These are phyloP conservation scores for Corydoras maculifer DNA, from an alignment of 2,113 vertebrate genomes.

Conservation along the genomic window DNA sequence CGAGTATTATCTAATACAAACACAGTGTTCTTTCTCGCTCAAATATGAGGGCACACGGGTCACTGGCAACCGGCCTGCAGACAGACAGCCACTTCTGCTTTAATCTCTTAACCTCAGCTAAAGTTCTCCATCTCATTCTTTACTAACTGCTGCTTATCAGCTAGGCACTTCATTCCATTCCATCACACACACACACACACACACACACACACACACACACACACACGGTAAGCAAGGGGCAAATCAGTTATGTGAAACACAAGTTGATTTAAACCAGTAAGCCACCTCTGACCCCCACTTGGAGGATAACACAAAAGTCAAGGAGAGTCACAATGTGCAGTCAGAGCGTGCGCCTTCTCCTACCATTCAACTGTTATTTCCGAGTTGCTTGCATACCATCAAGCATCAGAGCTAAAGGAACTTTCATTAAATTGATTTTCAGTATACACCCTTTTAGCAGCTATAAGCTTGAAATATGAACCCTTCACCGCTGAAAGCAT, in stretches of 20 bases:
- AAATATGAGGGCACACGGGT: constrained; percentile 13
- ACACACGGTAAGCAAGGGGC: constrained; percentile 47
- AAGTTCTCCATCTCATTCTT: constrained; percentile 27
- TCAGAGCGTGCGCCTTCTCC: constrained; percentile 81
- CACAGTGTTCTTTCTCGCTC: constrained; percentile 8
- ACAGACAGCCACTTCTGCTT: constrained; percentile 29
- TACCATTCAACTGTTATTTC: constrained; percentile 79
- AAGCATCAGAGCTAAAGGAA: constrained; percentile 91
- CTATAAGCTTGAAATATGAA: constrained; percentile 99
- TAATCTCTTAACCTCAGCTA: constrained; percentile 27
- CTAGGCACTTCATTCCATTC: constrained; percentile 1
- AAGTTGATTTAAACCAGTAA: constrained; percentile 69
- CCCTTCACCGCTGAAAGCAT: constrained; percentile 95
- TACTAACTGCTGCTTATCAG: constrained; percentile 12
- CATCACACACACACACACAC: background rate
- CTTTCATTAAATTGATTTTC: constrained; percentile 99
- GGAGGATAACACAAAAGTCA: constrained; percentile 82
- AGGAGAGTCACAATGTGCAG: constrained; percentile 79
- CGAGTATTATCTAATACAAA: constrained; percentile 20
- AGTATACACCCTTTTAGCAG: constrained; percentile 96
- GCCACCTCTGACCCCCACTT: constrained; percentile 77
- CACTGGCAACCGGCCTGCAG: constrained; percentile 8
- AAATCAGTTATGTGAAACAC: constrained; percentile 66
- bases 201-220: constrained; percentile 28
- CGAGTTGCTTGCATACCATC: constrained; percentile 92